Conservation (phyloP, 2,113 vertebrate species). For the Callithrix jacchus region DNA sequence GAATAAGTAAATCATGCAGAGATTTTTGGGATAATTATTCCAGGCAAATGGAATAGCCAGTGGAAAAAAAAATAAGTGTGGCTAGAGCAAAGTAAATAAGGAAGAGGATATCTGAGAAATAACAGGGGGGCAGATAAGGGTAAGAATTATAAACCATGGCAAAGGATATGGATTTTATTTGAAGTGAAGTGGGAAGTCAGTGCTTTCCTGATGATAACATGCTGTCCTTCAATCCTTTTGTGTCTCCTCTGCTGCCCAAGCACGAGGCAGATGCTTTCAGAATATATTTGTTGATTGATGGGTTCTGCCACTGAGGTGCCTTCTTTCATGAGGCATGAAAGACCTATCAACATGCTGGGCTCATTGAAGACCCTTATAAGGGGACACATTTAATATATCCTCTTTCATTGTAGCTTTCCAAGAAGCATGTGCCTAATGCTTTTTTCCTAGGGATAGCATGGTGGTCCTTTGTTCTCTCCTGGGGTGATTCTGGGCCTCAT, state of each 20-base stretch:
- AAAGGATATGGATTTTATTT: slow-evolving; percentile 53
- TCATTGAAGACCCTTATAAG: background rate
- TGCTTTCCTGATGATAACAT: slow-evolving; percentile 2
- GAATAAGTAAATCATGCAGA: slow-evolving; percentile 8
- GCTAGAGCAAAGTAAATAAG: background rate
- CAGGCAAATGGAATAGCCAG: background rate
- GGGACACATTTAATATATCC: background rate
- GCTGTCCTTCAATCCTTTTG: slow-evolving; percentile 9
- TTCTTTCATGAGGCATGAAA: slow-evolving; percentile 30
- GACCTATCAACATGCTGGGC: background rate
- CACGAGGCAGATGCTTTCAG: slow-evolving; percentile 15
- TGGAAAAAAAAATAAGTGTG: background rate
- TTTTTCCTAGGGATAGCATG: slow-evolving; percentile 26
- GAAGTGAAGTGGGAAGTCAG: slow-evolving; percentile 5
- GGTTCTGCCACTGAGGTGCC: slow-evolving; percentile 28
- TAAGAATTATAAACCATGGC: background rate
- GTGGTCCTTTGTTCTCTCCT: slow-evolving; percentile 39
- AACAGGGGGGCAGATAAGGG: background rate
- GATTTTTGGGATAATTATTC: slow-evolving; percentile 2
- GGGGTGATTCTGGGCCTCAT: background rate
- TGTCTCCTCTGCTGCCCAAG: slow-evolving; percentile 12
- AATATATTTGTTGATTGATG: slow-evolving; percentile 43
- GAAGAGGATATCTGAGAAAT: background rate
- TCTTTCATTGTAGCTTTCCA: slow-evolving; percentile 12
- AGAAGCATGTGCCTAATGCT: background rate